Evolutionary conservation across 2,113 vertebrate genomes (phyloP).

Genomic region (Caretta caretta): DNA sequence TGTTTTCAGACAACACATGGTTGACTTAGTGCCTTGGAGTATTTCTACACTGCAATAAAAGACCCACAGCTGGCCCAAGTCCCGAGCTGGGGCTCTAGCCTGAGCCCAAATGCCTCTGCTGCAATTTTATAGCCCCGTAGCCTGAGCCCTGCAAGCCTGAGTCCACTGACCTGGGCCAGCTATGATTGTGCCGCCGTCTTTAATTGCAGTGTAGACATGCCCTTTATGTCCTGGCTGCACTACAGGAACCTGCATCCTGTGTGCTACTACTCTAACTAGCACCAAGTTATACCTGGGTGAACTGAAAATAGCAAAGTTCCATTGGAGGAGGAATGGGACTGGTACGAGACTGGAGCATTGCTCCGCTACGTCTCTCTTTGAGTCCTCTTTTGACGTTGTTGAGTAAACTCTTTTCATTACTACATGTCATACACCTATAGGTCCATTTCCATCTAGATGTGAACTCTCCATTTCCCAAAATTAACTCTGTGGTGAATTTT

Average conservation of each 20-base stretch:
- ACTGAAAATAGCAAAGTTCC: background rate
- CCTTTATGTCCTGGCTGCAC: background rate
- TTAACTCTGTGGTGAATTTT: conserved; percentile 22
- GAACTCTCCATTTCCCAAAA: background rate
- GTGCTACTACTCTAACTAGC: background rate
- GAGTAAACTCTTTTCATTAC: background rate
- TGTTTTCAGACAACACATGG: background rate
- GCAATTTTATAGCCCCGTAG: background rate
- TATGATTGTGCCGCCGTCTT: too few relatives aligned
- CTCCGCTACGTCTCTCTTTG: background rate
- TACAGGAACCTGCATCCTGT: background rate
- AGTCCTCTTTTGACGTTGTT: background rate
- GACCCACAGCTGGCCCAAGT: background rate
- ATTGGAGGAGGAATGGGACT: background rate
- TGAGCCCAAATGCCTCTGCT: background rate
- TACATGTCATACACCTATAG: background rate
- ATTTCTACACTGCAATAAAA: background rate
- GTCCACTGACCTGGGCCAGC: too few relatives aligned
- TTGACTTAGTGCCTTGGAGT: background rate
- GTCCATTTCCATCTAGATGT: conserved; percentile 12
- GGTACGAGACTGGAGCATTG: background rate
- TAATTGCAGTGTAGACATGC: too few relatives aligned
- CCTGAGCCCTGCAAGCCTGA: too few relatives aligned
- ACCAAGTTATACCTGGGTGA: background rate
- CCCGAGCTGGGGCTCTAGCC: background rate